These are phyloP conservation scores for Sphenodon punctatus DNA, from an alignment of 2,797 vertebrate species.

Conservation along the genomic window DNA sequence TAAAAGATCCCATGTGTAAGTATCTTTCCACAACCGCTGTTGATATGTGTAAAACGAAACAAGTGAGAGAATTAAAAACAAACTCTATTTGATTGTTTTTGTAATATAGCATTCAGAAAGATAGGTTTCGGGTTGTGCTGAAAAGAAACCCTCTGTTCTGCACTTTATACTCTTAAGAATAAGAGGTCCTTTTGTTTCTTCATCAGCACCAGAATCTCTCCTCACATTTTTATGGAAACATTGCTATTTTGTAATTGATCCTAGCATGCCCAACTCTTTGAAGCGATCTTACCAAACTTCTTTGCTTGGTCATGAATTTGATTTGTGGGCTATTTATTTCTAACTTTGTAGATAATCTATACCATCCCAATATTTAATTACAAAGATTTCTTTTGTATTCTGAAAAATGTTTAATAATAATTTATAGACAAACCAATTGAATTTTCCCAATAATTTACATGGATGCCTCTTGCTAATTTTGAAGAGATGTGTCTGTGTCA, in stretches of 20 bases:
- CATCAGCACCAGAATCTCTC: too few relatives aligned
- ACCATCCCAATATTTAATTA: background rate
- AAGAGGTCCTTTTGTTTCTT: too few relatives aligned
- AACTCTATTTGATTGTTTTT: background rate
- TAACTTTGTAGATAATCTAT: background rate
- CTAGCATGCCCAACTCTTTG: background rate
- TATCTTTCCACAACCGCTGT: background rate
- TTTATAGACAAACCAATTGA: conserved; percentile 6
- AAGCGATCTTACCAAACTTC: background rate
- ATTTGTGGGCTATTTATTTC: background rate
- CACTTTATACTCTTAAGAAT: background rate
- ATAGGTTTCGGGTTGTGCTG: background rate
- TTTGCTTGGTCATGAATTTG: background rate
- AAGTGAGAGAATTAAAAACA: background rate
- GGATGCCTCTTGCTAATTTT: conserved; percentile 8
- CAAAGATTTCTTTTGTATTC: conserved; percentile 23
- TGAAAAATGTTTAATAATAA: conserved; percentile 20
- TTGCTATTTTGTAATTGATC: background rate
- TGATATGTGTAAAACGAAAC: background rate
- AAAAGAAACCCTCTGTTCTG: background rate
- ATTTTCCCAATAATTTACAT: background rate
- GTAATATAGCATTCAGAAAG: background rate
- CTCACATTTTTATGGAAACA: too few relatives aligned
- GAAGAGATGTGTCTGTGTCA: background rate
- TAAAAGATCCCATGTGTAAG: background rate